Percentiles rank a stretch among this genome's conserved stretches.
These are phyloP conservation scores for Perca schrenkii DNA, from an alignment of 2,113 vertebrate genomes.

Conservation along the genomic window DNA sequence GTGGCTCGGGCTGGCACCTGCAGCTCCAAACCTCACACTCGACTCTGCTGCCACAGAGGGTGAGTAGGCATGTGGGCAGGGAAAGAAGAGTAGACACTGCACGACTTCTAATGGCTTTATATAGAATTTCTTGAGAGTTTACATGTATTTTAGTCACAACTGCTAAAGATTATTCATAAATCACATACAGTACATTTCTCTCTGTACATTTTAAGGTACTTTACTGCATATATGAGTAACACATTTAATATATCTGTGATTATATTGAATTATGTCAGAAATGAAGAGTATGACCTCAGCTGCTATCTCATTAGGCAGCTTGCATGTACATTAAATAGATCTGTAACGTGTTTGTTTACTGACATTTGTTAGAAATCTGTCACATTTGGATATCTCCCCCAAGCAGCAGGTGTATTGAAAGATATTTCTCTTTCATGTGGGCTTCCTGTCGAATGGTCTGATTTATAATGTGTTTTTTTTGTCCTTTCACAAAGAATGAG, in stretches of 20 bases:
- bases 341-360: constrained; percentile 36
- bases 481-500: constrained; percentile 30
- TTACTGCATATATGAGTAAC: background rate
- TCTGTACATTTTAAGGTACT: background rate
- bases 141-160: background rate
- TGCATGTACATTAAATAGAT: constrained; percentile 15
- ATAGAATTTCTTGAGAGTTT: background rate
- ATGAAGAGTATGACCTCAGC: background rate
- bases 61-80: constrained; percentile 49
- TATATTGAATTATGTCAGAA: background rate
- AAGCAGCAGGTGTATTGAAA: constrained; percentile 57
- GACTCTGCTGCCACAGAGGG: constrained; percentile 76
- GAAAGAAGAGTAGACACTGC: background rate
- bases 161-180: background rate
- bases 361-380: constrained; percentile 8
- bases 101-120: background rate
- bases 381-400: constrained; percentile 59
- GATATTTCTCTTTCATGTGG: constrained; percentile 45
- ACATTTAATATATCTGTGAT: background rate
- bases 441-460: constrained; percentile 43
- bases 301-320: constrained; percentile 35
- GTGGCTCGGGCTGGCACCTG: constrained; percentile 92
- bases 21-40: constrained; percentile 83
- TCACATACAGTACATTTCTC: no score
- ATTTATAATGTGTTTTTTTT: constrained; percentile 66